Percentiles rank a stretch among this genome's conserved stretches.
These are phyloP conservation scores for Spea bombifrons DNA, from an alignment of 2,113 vertebrate genomes.

Conservation along the genomic window DNA sequence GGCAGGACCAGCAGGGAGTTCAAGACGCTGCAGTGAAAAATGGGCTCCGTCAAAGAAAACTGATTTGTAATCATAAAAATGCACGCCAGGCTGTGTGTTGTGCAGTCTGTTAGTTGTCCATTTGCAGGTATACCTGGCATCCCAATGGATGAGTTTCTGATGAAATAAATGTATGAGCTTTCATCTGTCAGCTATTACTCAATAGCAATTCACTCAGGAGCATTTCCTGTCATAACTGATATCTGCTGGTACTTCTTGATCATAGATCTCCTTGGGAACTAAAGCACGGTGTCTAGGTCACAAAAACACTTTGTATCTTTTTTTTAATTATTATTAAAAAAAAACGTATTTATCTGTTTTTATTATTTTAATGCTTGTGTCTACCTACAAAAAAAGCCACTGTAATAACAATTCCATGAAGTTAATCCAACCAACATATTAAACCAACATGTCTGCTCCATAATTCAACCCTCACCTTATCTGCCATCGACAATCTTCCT, in stretches of 20 bases:
- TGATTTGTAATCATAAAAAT: conserved; percentile 62
- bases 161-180: conserved; percentile 50
- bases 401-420: too few species aligned
- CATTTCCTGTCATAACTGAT: conserved; percentile 39
- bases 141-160: conserved; percentile 46
- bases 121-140: conserved; percentile 47
- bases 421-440: not conserved
- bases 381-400: not conserved
- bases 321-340: not conserved
- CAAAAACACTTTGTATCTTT: not conserved
- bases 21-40: conserved; percentile 62
- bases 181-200: conserved; percentile 50
- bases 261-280: conserved; percentile 31
- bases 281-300: conserved; percentile 21
- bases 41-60: conserved; percentile 63
- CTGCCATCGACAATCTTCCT: not conserved
- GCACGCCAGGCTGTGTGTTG: conserved; percentile 38
- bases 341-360: not conserved
- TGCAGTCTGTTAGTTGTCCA: conserved; percentile 42
- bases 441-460: not conserved
- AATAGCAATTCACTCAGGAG: conserved; percentile 43
- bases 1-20: conserved; percentile 58
- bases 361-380: not conserved
- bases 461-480: not conserved
- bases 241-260: conserved; percentile 26